Conservation (phyloP, 2,797 vertebrate species). For the Mallotus villosus region DNA sequence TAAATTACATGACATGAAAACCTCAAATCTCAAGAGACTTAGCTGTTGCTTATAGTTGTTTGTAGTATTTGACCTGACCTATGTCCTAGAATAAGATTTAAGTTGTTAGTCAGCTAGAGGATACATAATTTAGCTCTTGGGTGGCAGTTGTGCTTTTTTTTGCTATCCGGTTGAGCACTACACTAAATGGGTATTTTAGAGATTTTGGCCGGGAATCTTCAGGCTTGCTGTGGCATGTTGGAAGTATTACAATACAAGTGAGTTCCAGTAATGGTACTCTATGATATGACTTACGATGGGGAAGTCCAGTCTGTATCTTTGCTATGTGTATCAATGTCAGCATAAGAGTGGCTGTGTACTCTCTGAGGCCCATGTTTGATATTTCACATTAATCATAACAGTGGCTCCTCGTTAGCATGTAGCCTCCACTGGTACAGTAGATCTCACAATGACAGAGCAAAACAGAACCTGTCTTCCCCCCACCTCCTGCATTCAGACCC, state of each 20-base stretch:
- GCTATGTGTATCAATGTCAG: background rate
- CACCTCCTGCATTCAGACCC: constrained; percentile 29
- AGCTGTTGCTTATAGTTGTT: too few species aligned
- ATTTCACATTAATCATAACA: background rate
- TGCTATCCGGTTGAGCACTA: background rate
- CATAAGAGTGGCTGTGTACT: background rate
- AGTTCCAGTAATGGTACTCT: background rate
- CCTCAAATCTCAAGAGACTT: background rate
- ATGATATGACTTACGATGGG: background rate
- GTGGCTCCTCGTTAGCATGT: background rate
- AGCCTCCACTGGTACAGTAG: constrained; percentile 35
- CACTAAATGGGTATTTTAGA: background rate
- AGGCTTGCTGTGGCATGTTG: background rate
- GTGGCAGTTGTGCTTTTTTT: constrained; percentile 6
- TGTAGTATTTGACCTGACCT: background rate
- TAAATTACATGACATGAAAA: too few species aligned
- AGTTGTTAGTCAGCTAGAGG: background rate
- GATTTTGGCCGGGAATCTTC: background rate
- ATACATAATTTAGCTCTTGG: background rate
- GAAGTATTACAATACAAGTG: background rate
- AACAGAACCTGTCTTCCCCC: background rate
- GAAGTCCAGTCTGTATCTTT: background rate
- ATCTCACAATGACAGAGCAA: constrained; percentile 55
- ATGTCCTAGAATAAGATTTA: background rate
- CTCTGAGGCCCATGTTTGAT: background rate